phyloP scores from a whole-genome alignment of 1,140 invertebrate species.

The Nixonia krombeini region DNA sequence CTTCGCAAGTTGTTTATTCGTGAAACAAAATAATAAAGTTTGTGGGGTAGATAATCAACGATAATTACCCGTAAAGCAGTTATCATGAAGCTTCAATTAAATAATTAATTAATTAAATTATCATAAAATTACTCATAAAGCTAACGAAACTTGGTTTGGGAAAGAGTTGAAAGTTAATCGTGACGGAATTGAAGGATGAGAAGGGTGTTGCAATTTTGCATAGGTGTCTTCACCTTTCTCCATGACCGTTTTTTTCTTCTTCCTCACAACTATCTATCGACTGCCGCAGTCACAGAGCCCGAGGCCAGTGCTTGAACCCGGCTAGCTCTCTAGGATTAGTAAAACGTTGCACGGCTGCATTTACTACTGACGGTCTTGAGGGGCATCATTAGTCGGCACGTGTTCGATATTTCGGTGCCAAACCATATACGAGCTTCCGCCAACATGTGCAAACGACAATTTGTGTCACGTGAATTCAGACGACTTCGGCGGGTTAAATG shows the following conservation, averaged over 20 bases:
- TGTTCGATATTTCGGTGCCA: slow-evolving; percentile 37
- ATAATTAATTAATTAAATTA: too few species aligned
- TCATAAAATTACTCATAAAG: slow-evolving; percentile 9
- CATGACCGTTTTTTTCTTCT: neutral
- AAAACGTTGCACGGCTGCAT: slow-evolving; percentile 32
- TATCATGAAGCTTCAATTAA: too few species aligned
- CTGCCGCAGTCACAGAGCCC: slow-evolving; percentile 29
- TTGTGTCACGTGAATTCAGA: slow-evolving; percentile 24
- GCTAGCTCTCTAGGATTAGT: slow-evolving; percentile 29
- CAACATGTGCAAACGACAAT: slow-evolving; percentile 36
- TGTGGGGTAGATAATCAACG: too few species aligned
- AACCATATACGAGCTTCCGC: slow-evolving; percentile 23
- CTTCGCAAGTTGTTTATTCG: too few species aligned
- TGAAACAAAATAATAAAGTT: too few species aligned
- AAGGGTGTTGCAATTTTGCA: slow-evolving; percentile 14
- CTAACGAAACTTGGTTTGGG: slow-evolving; percentile 20
- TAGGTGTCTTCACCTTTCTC: neutral
- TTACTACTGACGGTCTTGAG: slow-evolving; percentile 30
- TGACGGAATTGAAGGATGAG: slow-evolving; percentile 5
- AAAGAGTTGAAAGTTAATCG: slow-evolving; percentile 14
- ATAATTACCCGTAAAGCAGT: too few species aligned
- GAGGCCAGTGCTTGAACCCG: slow-evolving; percentile 20
- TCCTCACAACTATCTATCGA: slow-evolving; percentile 14
- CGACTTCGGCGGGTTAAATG: slow-evolving; percentile 21
- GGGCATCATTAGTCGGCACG: slow-evolving; percentile 44